Conservation (phyloP, 2,888 invertebrate genomes). For the Atherix ibis region DNA sequence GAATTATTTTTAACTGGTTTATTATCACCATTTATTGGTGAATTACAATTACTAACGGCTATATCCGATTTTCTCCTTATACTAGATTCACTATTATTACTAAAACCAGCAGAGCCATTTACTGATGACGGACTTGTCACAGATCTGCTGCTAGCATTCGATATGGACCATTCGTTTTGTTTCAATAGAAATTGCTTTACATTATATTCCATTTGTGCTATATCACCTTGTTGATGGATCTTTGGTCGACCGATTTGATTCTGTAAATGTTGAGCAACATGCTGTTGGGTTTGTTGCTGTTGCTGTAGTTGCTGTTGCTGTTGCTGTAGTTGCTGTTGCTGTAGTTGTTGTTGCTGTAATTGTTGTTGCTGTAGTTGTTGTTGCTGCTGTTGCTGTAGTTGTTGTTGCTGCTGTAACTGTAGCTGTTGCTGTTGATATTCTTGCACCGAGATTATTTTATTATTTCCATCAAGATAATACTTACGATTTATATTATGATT, state of each 20-base stretch:
- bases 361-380: background rate
- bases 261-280: too few relatives aligned
- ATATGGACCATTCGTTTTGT: conserved; percentile 33
- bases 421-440: background rate
- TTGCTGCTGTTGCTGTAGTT: background rate
- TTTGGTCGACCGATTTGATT: conserved; percentile 23
- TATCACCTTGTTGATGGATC: conserved; percentile 37
- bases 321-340: too few relatives aligned
- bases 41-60: background rate
- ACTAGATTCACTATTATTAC: too few relatives aligned
- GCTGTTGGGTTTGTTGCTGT: conserved; percentile 11
- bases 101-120: too few relatives aligned
- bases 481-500: too few relatives aligned
- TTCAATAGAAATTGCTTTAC: conserved; percentile 59
- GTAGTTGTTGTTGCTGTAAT: background rate
- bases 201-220: conserved; percentile 60
- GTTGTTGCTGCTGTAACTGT: background rate
- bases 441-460: too few relatives aligned
- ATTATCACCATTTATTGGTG: background rate
- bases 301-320: conserved; percentile 9
- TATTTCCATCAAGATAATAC: too few relatives aligned
- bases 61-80: background rate
- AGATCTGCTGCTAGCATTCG: conserved; percentile 12
- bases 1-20: conserved; percentile 4
- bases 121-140: background rate